Evolutionary conservation across 2,797 vertebrate genomes (phyloP).

Genomic region (Girardinus metallicus): DNA sequence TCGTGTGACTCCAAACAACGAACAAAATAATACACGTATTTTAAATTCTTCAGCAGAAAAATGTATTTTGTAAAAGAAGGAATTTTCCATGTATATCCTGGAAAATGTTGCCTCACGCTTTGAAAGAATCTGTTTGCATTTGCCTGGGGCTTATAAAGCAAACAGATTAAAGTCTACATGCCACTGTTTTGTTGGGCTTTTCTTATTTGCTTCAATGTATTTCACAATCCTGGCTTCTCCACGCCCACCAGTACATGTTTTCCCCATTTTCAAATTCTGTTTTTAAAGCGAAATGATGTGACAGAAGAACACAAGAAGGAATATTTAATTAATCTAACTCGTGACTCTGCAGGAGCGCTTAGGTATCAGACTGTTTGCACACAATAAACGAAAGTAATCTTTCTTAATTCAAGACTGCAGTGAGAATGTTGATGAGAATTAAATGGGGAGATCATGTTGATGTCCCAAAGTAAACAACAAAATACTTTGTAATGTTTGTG

Average conservation of each 20-base stretch:
- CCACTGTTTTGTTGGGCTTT: slow-evolving; percentile 21
- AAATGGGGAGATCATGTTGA: too few species aligned
- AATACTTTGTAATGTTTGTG: too few species aligned
- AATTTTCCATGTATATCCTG: not conserved
- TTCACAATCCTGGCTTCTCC: slow-evolving; percentile 36
- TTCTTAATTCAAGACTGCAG: not conserved
- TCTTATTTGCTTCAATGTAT: slow-evolving; percentile 35
- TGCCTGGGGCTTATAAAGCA: slow-evolving; percentile 13
- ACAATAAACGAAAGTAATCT: not conserved
- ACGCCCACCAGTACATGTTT: slow-evolving; percentile 15
- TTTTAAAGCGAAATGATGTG: slow-evolving; percentile 19
- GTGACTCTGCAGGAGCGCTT: not conserved
- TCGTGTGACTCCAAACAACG: not conserved
- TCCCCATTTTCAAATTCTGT: slow-evolving; percentile 35
- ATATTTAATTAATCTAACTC: not conserved
- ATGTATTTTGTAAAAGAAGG: not conserved
- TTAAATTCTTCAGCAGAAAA: not conserved
- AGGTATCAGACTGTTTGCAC: not conserved
- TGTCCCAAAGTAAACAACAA: too few species aligned
- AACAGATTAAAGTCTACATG: slow-evolving; percentile 69
- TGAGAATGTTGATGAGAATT: too few species aligned
- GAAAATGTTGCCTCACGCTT: slow-evolving; percentile 20
- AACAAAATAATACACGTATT: not conserved
- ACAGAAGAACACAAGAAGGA: not conserved
- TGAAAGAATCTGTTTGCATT: slow-evolving; percentile 23